phyloP scores from a whole-genome alignment of 2,797 vertebrate genomes.

The Onychomys torridus region DNA sequence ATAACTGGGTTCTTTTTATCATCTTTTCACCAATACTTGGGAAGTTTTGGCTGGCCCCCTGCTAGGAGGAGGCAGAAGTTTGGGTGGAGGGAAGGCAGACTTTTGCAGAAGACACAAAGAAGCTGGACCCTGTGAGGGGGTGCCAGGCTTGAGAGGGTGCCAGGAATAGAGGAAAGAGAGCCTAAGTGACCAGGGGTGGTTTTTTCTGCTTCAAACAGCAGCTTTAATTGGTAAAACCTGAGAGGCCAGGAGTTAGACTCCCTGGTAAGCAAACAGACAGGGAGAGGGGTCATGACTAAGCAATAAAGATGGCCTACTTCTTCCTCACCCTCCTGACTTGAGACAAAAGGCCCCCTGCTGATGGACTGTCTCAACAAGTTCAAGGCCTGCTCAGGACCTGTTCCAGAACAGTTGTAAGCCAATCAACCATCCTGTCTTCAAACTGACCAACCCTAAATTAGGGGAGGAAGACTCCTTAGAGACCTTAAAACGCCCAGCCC shows the following conservation, averaged over 20 bases:
- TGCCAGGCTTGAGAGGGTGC: background rate
- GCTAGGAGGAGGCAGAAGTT: background rate
- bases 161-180: background rate
- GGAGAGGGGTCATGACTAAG: too few relatives aligned
- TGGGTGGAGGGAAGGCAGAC: background rate
- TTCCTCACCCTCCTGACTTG: background rate
- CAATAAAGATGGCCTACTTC: background rate
- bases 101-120: background rate
- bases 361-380: background rate
- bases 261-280: background rate
- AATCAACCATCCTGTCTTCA: background rate
- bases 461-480: background rate
- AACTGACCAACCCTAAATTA: background rate
- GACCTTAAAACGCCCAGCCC: background rate
- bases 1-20: background rate
- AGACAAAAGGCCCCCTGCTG: background rate
- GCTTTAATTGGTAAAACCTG: background rate
- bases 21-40: background rate
- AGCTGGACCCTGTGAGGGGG: background rate
- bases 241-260: background rate
- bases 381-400: background rate
- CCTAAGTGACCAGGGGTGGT: background rate
- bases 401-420: background rate
- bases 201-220: background rate
- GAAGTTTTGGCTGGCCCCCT: background rate